Base-by-base conservation (phyloP, 1,140 invertebrate genomes). In the Heliconius congener region DNA sequence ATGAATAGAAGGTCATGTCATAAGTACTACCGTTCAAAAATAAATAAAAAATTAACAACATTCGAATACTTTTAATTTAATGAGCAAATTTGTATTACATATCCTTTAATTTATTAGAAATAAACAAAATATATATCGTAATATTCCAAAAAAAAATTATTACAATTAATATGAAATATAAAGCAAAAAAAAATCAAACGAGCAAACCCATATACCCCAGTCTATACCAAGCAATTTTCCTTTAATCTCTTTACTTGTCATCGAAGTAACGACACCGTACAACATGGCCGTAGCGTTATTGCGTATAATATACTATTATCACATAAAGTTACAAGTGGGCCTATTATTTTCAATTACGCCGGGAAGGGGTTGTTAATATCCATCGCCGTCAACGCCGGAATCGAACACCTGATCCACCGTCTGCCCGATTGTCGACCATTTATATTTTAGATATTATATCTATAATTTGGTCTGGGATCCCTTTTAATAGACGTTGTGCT, bases 311-410 rank as follows among this genome's bases (percentile, higher is more conserved):
- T 70, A 66, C 74, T 74, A 83, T 93, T 86, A 91, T 91, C 88
- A 84, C 86, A 89, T 91, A 87, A 91, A 83, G 86, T 86, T 87
- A 87, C 84, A 75, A 73, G 79, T 78, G 78, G 71, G 84, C 83
- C 91, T 93, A 93, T 93, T 93, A 93, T 90, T 93, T 87, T 92
- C 92, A 93, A 93, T 93, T 93, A 93, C 82, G 74, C 78, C 78
- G 81, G 83, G 87, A 93, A 92, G 92, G 92, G 92, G 91, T 94
- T 94, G 90, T 93, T 94, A 93, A 94, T 94, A 94, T 93, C 91
- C 90, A 92, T 94, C 78, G 70, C 75, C 83, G 88, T 88, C 89
- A 85, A 81, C 87, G 84, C 79, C 83, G 85, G 86, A 84, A 83
- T 83, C 85, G 85, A 86, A 87, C 89, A 91, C 90, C 91, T 92